These are phyloP conservation scores for Scaptomyza reducta DNA, from an alignment of 2,888 invertebrate genomes.

Conservation along the genomic window DNA sequence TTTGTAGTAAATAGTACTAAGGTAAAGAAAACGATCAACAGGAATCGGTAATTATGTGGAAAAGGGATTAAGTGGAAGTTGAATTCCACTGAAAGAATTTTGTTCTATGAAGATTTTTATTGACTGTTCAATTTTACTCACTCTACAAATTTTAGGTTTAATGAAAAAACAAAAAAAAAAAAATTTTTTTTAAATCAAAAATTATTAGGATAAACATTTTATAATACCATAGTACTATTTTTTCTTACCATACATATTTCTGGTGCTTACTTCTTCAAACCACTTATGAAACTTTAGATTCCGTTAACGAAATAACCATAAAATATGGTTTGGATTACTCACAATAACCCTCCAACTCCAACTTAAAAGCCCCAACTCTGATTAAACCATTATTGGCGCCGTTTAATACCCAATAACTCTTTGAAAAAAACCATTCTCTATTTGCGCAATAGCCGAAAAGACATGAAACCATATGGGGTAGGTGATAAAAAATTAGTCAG, in stretches of 20 bases:
- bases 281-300: background rate
- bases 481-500: background rate
- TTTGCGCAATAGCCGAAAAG: slow-evolving; percentile 2
- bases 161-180: no score
- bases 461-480: slow-evolving; percentile 23
- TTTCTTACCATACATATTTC: no score
- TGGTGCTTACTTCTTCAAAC: no score
- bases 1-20: slow-evolving; percentile 4
- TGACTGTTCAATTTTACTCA: no score
- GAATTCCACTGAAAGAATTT: background rate
- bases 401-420: background rate
- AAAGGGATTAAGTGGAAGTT: background rate
- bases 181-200: no score
- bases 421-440: background rate
- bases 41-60: background rate
- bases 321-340: background rate
- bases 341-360: background rate
- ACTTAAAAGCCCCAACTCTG: background rate
- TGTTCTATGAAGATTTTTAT: background rate
- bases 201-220: no score
- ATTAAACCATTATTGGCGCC: background rate
- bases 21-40: background rate
- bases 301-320: background rate
- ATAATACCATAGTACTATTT: no score
- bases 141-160: no score